phyloP scores from a whole-genome alignment of 2,797 vertebrate species.

The Pelodytes ibericus region DNA sequence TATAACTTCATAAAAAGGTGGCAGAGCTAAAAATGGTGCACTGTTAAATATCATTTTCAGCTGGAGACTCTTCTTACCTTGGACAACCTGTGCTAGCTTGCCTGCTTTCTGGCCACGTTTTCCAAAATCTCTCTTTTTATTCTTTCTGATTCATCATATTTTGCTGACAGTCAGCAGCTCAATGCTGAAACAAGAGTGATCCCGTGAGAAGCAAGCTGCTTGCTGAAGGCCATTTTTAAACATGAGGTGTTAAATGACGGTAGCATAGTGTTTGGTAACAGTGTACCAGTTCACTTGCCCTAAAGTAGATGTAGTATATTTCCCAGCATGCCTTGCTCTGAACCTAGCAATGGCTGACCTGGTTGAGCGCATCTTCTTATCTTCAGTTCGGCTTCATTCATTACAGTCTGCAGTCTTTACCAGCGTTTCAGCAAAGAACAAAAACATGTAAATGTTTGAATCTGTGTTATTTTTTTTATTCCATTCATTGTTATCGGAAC shows the following conservation, averaged over 20 bases:
- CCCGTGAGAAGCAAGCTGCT: not conserved
- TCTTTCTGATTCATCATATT: not conserved
- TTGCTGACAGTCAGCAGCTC: not conserved
- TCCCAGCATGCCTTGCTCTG: not conserved
- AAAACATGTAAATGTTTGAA: not conserved
- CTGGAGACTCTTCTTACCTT: constrained; percentile 39
- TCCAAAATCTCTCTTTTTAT: constrained; percentile 3
- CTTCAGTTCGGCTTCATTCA: not conserved
- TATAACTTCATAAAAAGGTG: constrained; percentile 36
- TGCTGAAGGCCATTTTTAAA: too few species aligned
- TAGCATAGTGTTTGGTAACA: not conserved
- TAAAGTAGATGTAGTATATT: not conserved
- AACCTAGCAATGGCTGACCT: not conserved
- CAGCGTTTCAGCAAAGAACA: not conserved
- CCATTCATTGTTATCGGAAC: not conserved
- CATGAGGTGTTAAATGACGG: not conserved
- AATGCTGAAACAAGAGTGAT: not conserved
- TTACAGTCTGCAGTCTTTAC: not conserved
- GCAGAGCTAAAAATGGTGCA: constrained; percentile 27
- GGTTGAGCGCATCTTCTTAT: not conserved
- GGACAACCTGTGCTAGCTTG: constrained; percentile 40
- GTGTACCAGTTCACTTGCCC: not conserved
- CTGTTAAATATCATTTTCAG: constrained; percentile 35
- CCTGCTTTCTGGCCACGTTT: not conserved
- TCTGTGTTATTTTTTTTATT: not conserved